Percentiles rank a stretch among this genome's conserved stretches.
phyloP scores from a whole-genome alignment of 2,888 invertebrate genomes.

The Andrena praecox region DNA sequence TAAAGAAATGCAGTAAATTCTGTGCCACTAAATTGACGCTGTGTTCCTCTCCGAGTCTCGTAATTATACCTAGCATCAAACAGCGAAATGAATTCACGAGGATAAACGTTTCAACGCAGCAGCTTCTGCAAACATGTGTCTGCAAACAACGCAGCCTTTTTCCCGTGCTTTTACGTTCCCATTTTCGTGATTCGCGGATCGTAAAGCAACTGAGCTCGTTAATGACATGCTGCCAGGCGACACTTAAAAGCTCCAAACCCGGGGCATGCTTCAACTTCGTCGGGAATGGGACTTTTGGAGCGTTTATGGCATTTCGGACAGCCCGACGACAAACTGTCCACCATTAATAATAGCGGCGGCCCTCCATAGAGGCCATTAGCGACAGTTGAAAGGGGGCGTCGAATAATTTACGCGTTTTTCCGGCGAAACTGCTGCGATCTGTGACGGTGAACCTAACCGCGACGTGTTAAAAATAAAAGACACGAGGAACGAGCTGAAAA shows the following conservation, averaged over 20 bases:
- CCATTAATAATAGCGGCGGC: conserved; percentile 74
- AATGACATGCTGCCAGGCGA: conserved; percentile 36
- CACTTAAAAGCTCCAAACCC: conserved; percentile 45
- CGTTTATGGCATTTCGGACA: conserved; percentile 65
- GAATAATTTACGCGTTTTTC: conserved; percentile 77
- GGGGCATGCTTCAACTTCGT: conserved; percentile 23
- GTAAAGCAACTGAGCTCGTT: conserved; percentile 18
- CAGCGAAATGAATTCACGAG: conserved; percentile 22
- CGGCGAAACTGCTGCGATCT: conserved; percentile 32
- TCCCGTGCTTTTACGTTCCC: too few species aligned
- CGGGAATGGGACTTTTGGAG: conserved; percentile 48
- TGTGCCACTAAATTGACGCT: background rate
- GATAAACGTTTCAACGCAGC: conserved; percentile 1
- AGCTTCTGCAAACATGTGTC: background rate
- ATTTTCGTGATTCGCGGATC: conserved; percentile 12
- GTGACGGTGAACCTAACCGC: conserved; percentile 22
- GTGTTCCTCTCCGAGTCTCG: background rate
- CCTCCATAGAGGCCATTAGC: conserved; percentile 74
- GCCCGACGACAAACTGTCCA: conserved; percentile 65
- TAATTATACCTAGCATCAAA: conserved; percentile 7
- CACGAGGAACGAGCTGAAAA: background rate
- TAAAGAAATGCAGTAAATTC: background rate
- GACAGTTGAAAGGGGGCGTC: conserved; percentile 72
- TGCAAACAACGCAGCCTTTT: background rate
- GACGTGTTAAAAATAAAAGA: background rate